These are phyloP conservation scores for Festucalex cinctus DNA, from an alignment of 2,113 vertebrate genomes.

Conservation along the genomic window DNA sequence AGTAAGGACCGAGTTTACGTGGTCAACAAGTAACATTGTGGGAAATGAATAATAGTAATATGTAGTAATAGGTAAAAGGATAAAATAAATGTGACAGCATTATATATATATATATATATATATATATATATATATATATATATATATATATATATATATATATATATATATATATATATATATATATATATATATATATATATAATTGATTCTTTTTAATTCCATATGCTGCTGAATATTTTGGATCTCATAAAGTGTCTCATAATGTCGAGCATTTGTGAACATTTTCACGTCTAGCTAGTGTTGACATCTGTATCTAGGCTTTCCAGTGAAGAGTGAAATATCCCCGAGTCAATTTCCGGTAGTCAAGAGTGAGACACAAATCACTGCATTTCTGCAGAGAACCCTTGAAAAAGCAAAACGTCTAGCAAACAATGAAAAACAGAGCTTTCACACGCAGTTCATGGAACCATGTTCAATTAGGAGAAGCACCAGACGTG, in stretches of 20 bases:
- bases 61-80: no score
- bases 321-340: not conserved
- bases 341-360: not conserved
- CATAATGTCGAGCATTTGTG: not conserved
- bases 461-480: constrained; percentile 4
- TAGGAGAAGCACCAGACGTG: constrained; percentile 39
- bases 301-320: not conserved
- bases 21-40: not conserved
- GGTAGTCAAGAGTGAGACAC: not conserved
- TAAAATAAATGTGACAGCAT: no score
- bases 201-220: not conserved
- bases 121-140: no score
- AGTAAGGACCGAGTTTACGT: not conserved
- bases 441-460: not conserved
- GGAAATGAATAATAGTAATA: not conserved
- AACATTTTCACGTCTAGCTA: not conserved
- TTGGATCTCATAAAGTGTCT: not conserved
- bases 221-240: not conserved
- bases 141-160: no score
- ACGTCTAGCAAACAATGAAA: constrained; percentile 11
- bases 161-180: no score
- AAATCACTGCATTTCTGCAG: constrained; percentile 9
- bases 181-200: no score
- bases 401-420: not conserved
- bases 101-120: no score